Conservation (phyloP, 2,113 vertebrate species). For the Sturnus vulgaris region DNA sequence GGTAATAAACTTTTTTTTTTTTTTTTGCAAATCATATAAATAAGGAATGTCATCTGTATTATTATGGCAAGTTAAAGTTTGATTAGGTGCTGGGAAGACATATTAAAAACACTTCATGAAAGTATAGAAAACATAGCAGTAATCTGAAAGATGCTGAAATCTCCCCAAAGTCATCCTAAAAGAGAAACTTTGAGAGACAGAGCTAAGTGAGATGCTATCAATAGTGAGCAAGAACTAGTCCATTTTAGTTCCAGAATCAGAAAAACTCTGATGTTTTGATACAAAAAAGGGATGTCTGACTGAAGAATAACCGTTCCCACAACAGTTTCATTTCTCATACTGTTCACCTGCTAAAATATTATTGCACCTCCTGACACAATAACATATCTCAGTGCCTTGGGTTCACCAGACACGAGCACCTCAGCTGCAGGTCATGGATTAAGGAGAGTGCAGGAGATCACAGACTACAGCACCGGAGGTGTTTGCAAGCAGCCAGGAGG, state of each 20-base stretch:
- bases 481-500: neutral
- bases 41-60: neutral
- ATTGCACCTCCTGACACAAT: neutral
- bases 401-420: neutral
- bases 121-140: neutral
- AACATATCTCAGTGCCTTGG: neutral
- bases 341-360: neutral
- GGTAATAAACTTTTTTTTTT: neutral
- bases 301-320: neutral
- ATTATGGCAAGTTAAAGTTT: neutral
- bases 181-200: neutral
- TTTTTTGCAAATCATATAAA: neutral
- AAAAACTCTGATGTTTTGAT: neutral
- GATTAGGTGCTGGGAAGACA: neutral
- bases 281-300: neutral
- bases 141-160: neutral
- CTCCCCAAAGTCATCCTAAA: neutral
- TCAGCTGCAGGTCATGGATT: neutral
- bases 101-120: neutral
- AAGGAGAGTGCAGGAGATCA: neutral
- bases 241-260: neutral
- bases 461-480: neutral
- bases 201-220: neutral
- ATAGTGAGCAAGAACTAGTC: neutral
- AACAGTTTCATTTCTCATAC: neutral